Evolutionary conservation across 2,797 vertebrate species (phyloP), one percentile per base, ranked within the genome.

Genomic region (Allobates femoralis): DNA sequence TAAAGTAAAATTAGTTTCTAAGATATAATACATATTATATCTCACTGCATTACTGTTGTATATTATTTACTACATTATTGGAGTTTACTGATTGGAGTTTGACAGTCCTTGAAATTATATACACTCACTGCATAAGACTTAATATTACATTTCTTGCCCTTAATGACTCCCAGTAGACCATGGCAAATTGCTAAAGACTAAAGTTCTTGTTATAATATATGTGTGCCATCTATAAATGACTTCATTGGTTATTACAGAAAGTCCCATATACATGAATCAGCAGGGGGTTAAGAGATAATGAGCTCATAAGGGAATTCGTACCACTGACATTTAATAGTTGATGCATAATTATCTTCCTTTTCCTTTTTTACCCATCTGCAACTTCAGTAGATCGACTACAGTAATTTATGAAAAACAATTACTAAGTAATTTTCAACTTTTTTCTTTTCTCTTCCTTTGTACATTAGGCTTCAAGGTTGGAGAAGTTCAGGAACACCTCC

Each of bases 241-340:
- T 5, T 34, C 66, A 19, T 10, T 67, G 66, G 16, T 19, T 34
- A 34, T 67, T 67, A 7, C 30, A 67, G 64, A 12, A 26, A 30
- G 28, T 66, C 62, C 62, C 11, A 28, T 66, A 8, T 23, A 30
- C 5, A 30, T 55, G 28, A 53, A 32, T 19, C 41, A 81, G 41
- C 37, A 66, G 41, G 51, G 26, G 41, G 26, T 81, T 80, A 30
- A 30, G 16, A 12, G 26, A 51, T 69, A 81, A 81, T 81, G 62
- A 81, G 51, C 28, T 67, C 62, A 69, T 69, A 53, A 30, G 79
- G 79, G 79, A 67, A 69, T 81, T 32, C 41, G 67, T 23, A 41
- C 21, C 11, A 28, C 3, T 81, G 62, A 69, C 79, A 30, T 81
- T 81, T 81, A 0, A 64, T 71, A 82, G 71, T 71, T 56, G 80